phyloP scores from a whole-genome alignment of 2,888 invertebrate species.

The Dicyrtomina minuta region DNA sequence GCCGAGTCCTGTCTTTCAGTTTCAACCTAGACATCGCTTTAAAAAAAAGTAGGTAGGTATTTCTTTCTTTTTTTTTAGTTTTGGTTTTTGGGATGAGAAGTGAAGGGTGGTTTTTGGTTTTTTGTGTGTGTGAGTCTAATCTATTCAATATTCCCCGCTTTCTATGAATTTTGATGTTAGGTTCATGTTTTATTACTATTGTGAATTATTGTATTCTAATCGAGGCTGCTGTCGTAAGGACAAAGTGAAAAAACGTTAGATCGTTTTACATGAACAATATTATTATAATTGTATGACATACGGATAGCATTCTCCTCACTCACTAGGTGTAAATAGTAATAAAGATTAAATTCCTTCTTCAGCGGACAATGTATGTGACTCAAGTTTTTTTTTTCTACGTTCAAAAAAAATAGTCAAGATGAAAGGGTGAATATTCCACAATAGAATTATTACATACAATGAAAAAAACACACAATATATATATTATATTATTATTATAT shows the following conservation, averaged over 20 bases:
- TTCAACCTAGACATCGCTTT: constrained; percentile 27
- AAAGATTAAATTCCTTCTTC: too few relatives aligned
- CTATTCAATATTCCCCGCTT: neutral
- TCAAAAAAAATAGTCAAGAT: too few relatives aligned
- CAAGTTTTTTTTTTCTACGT: constrained; percentile 7
- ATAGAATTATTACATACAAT: neutral
- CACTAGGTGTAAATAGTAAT: too few relatives aligned
- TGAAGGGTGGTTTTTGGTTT: constrained; percentile 9
- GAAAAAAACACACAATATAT: neutral
- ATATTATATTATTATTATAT: neutral
- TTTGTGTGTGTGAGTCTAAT: neutral
- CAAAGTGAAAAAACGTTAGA: neutral
- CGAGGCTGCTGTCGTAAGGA: neutral
- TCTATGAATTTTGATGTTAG: too few relatives aligned
- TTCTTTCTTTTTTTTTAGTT: neutral
- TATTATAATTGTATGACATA: too few relatives aligned
- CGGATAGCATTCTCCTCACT: too few relatives aligned
- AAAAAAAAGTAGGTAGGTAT: constrained; percentile 4
- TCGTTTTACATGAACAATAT: too few relatives aligned
- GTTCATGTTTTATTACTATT: constrained; percentile 6
- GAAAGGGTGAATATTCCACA: constrained; percentile 1
- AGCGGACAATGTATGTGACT: neutral
- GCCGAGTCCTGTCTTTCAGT: constrained; percentile 29
- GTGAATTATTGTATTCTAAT: neutral
- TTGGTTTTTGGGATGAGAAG: constrained; percentile 1